Conservation (phyloP, 2,113 vertebrate genomes). For the Bubo blakistoni region DNA sequence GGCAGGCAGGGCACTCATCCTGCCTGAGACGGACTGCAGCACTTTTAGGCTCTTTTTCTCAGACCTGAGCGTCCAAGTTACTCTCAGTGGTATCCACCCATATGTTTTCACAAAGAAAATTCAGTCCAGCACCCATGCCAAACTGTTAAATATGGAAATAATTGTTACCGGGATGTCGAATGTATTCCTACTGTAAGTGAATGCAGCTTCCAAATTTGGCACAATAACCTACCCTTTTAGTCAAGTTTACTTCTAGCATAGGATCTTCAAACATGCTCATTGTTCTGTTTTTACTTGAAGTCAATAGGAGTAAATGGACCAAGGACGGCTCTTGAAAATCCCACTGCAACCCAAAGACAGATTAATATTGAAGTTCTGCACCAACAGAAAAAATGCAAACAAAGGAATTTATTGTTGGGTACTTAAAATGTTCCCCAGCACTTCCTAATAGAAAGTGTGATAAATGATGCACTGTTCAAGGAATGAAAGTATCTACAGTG, state of each 20-base stretch:
- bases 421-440: not conserved
- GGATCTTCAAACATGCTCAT: not conserved
- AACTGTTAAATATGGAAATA: not conserved
- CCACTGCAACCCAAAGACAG: not conserved
- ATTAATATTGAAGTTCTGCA: not conserved
- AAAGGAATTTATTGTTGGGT: not conserved
- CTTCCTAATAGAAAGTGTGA: not conserved
- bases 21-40: fast-evolving
- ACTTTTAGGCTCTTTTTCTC: not conserved
- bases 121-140: not conserved
- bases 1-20: not conserved
- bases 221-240: not conserved
- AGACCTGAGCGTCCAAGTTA: not conserved
- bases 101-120: not conserved
- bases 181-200: not conserved
- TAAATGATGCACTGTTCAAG: not conserved
- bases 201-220: not conserved
- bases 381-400: not conserved
- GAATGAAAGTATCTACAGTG: not conserved
- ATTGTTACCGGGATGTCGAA: not conserved
- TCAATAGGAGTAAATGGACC: not conserved
- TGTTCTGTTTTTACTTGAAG: not conserved
- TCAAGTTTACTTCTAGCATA: not conserved
- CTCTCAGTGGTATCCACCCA: not conserved
- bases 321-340: not conserved